A percentile compares a stretch with the other conserved stretches of the same genome.
These are phyloP conservation scores for Caprella mutica DNA, from an alignment of 2,888 invertebrate species.

Conservation along the genomic window DNA sequence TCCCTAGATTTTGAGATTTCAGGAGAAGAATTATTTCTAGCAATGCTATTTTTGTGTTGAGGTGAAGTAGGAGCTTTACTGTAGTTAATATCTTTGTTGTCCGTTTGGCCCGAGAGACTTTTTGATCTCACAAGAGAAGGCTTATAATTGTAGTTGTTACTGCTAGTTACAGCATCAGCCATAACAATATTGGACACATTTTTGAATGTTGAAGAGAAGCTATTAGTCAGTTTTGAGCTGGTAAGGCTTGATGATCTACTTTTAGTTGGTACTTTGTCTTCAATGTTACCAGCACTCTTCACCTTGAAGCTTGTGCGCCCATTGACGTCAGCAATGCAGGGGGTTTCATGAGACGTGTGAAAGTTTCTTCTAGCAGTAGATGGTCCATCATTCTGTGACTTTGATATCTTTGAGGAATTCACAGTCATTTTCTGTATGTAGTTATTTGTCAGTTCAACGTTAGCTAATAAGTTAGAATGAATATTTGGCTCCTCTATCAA, in stretches of 20 bases:
- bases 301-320: slow-evolving; percentile 4
- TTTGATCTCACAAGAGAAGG: neutral
- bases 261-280: too few species aligned
- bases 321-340: slow-evolving; percentile 7
- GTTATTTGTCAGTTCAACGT: neutral
- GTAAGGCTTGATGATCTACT: too few species aligned
- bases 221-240: too few species aligned
- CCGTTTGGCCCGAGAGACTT: neutral
- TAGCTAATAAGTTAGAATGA: slow-evolving; percentile 3
- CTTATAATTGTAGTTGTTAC: neutral
- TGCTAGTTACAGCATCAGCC: too few species aligned
- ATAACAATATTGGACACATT: too few species aligned
- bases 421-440: neutral
- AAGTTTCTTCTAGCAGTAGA: too few species aligned
- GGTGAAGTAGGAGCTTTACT: neutral
- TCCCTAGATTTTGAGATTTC: too few species aligned
- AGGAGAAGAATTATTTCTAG: too few species aligned
- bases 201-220: too few species aligned
- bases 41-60: neutral
- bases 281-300: neutral
- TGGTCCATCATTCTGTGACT: too few species aligned
- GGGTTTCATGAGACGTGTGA: too few species aligned
- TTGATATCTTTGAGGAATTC: neutral
- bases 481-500: slow-evolving; percentile 4
- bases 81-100: neutral